Base-by-base conservation (phyloP, 2,113 vertebrate genomes). In the Aptenodytes forsteri region DNA sequence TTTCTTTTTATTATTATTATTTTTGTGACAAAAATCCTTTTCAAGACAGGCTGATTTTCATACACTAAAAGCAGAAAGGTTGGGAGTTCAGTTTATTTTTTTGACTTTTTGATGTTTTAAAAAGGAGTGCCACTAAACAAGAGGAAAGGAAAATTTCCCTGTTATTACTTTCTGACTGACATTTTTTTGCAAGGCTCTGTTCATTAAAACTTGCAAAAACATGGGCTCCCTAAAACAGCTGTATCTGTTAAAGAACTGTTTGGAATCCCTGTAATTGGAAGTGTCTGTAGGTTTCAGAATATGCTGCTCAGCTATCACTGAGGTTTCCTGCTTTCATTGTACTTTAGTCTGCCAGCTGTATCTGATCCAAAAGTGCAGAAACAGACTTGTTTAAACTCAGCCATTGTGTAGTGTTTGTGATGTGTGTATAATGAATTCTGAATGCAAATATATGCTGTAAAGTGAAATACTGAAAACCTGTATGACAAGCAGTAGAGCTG, bases 311-410 rank as follows among this genome's bases (percentile, higher is more conserved):
- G 52, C 77, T 91, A 65, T 94, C 72, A 90, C 6, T 80, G 82
- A 90, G 65, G 56, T 97, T 97, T 92, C 66, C 50, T 89, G 89
- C 73, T 96, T 96, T 93, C 87, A 67, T 75, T 94, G 69, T 96
- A 23, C 69, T 94, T 93, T 83, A 95, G 62, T 91, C 67, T 97
- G 91, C 88, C 90, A 93, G 91, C 70, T 92, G 80, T 91, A 94
- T 93, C 67, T 94, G 94, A 93, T 96, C 71, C 93, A 96, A 93
- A 93, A 87, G 44, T 88, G 96, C 87, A 95, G 77, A 92, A 97
- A 92, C 77, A 96, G 92, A 62, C 95, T 97, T 96, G 91, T 93
- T 97, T 96, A 96, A 97, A 93, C 83, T 94, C 90, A 97, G 82
- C 64, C 83, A 92, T 93, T 97, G 91, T 97, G 91, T 94, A 95